Base-by-base conservation (phyloP, 2,888 invertebrate species). In the Limnephilus auricula region DNA sequence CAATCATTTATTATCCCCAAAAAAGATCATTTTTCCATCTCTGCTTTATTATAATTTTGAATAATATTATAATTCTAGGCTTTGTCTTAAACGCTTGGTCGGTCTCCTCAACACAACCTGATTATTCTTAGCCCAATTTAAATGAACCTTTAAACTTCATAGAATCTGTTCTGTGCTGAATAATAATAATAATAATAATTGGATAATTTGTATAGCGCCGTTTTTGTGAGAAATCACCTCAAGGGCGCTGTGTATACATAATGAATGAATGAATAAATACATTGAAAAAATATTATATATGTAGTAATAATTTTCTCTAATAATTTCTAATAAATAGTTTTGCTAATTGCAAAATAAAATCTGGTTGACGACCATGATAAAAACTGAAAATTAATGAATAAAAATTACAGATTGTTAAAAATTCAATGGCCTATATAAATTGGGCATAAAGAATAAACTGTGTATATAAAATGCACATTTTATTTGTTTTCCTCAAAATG, bases 1-100 rank as follows among this genome's bases (percentile, higher is more conserved):
- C 25, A 65, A 65, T 65, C n/a, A 65, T 65, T 65, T 65, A 65
- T 37, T 37, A 37, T 37, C 45, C 13, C 15, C 15, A 45, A 45
- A 45, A 25, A 65, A 65, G 65, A 65, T 25, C 25, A 4, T 25
- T 18, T n/a, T 65, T 25, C 65, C 25, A 65, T 65, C 6, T 65
- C 25, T n/a, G 25, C 18, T 65, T 25, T 65, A 40, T 40, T n/a
- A n/a, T n/a, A n/a, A n/a, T n/a, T n/a, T n/a, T n/a, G n/a, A n/a
- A n/a, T n/a, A n/a, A 40, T 40, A 40, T 40, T 10, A 65, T 65
- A 65, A 65, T 25, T 25, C 25, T 65, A 78, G 78, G 40, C 79
- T 88, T 79, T 88, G 87, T 88, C 79, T 88, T 79, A 25, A n/a
- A 88, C 4, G 79, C 87, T 88, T 88, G 79, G 87, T 88, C 78